These are phyloP conservation scores for Megaceryle torquata DNA, from an alignment of 2,113 vertebrate species.

Conservation along the genomic window DNA sequence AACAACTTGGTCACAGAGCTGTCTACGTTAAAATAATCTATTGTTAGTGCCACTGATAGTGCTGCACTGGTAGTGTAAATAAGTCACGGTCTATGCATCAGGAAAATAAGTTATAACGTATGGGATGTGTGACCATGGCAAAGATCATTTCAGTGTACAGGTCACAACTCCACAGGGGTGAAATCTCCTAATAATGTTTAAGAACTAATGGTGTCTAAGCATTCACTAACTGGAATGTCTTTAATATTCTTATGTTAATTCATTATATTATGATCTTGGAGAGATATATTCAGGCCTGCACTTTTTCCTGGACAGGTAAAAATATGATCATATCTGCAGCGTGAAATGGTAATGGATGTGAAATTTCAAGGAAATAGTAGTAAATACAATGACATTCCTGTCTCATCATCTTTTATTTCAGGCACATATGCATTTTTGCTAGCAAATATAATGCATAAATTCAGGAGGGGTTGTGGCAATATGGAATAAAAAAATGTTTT, in stretches of 20 bases:
- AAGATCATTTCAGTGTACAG: neutral
- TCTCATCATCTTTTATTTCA: slow-evolving; percentile 28
- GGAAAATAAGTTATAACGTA: neutral
- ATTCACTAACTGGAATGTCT: neutral
- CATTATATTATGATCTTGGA: neutral
- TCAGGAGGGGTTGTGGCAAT: neutral
- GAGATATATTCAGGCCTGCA: neutral
- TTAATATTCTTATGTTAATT: neutral
- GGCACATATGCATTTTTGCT: neutral
- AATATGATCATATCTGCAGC: neutral
- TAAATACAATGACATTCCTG: neutral
- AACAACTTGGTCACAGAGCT: neutral
- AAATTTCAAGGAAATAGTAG: neutral
- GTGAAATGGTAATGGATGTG: neutral
- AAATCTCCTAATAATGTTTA: neutral
- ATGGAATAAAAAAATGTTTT: slow-evolving; percentile 39
- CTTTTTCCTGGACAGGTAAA: neutral
- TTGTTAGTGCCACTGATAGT: neutral
- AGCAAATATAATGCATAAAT: slow-evolving; percentile 14
- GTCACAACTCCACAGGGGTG: neutral
- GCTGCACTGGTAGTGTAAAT: neutral
- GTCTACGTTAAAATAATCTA: neutral
- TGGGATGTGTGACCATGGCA: neutral
- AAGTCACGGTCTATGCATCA: neutral
- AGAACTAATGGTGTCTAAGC: neutral